Base-by-base conservation (phyloP, 2,888 invertebrate genomes). In the Pteria penguin region DNA sequence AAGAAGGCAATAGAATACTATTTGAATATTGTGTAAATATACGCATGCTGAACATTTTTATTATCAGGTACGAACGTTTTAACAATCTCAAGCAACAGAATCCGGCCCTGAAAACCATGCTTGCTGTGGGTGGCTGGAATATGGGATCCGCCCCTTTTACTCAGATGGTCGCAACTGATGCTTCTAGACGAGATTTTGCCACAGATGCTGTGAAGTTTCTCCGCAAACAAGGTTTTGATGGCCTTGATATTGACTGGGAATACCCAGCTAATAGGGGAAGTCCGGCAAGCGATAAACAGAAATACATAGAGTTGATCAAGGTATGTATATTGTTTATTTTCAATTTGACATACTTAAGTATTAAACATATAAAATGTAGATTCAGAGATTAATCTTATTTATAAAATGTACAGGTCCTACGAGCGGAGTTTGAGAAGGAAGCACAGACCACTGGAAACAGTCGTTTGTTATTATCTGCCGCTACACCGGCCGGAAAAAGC, bases 61-160 rank as follows among this genome's bases (percentile, higher is more conserved):
- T n/a, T n/a, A n/a, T n/a, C 76, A 89, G 89, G 88, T 97, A 97
- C 91, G 96, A 96, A 87, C 95, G 96, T 89, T 94, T 96, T 22
- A 94, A 94, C 0, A 94, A 94, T 22, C 93, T 95, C 55, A 95
- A 94, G 84, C 91, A 94, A 52, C 94, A 95, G 85, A 86, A 91
- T 67, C 90, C 91, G 0, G 96, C 96, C 0, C 93, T 97, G 52
- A 98, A 97, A 89, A 95, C 96, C 0, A 93, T 96, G 3, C 93
- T 98, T 33, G 97, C 96, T 1, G 91, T 98, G 70, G 98, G 98
- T n/a, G 98, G 98, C 0, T 98, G 98, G 98, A 97, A 97, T 0
- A 97, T 98, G 91, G 97, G 97, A 0, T 94, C 95, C 0, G 95
- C 95, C 29, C 94, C 87, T 4, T 90, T 90, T 78, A 86, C 88